Evolutionary conservation across 2,888 invertebrate species (phyloP), one percentile per base, ranked within the genome.

Genomic region (Stenodera caucasica): DNA sequence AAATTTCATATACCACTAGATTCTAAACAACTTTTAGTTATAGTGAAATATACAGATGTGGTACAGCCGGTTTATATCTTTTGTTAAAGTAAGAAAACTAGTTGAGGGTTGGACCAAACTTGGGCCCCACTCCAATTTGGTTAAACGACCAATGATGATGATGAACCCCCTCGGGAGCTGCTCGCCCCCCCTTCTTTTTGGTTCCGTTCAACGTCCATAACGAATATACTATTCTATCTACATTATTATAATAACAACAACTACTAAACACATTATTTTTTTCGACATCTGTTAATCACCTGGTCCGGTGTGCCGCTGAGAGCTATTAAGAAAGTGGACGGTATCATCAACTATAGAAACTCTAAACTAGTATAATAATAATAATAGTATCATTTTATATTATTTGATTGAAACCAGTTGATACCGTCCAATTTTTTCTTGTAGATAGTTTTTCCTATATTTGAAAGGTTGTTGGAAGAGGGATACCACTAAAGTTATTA

Each of bases 271-370:
- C 64, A 69, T 73, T 72, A 70, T 75, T 75, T 72, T 74, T 45
- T 75, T 72, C 70, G 72, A 76, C 76, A 75, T 75, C 76, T 77
- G 77, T 75, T 76, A 76, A 76, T 77, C 75, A 76, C 74, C 77
- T 71, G 73, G 70, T 68, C 69, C 67, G 71, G 70, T 71, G 71
- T 68, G 71, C 73, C 73, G 73, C 73, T 66, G 70, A 72, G 71
- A 69, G 70, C 74, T 73, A 74, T 75, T 73, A 74, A 70, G 66
- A 53, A 55, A 61, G 58, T 58, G 72, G 68, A 72, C 66, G 71
- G 71, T 68, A 70, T 69, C 67, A 68, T 67, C 29, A 53, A 60
- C 45, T 21, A 37, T 7, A 37, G 37, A 37, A 15, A 40, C 9
- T 40, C 18, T 40, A 40, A n/a, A 35, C 14, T 14, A n/a, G 2